Base-by-base conservation (phyloP, 2,797 vertebrate species). In the Cossypha niveicapilla region DNA sequence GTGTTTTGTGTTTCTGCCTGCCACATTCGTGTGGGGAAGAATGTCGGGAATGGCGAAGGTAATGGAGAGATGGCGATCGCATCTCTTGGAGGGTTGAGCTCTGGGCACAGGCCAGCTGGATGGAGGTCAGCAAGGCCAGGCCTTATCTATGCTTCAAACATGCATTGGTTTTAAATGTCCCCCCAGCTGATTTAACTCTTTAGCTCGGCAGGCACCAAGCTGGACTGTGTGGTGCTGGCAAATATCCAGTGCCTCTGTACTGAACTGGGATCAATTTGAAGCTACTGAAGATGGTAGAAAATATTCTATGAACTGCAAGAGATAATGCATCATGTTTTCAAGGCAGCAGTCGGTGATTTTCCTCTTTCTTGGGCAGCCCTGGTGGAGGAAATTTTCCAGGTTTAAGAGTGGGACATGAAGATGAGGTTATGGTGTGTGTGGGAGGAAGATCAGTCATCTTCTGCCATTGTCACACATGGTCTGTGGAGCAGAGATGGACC, bases 111-210 rank as follows among this genome's bases (percentile, higher is more conserved):
- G 67, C 80, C 85, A 66, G 63, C 57, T 85, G 90, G 81, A 74
- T 5, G 2, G 53, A 39, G 82, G 35, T 88, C 84, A 94, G 66
- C 73, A 78, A 56, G 58, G 60, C 22, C 82, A 77, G 54, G 37
- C n/a, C 61, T 56, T 58, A 25, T 75, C 82, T 67, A 8, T 44
- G 39, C 68, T 79, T 68, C 68, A 56, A 75, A 73, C 11, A 32
- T 47, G 50, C 42, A 37, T 42, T 75, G 58, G 86, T 61, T 94
- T 94, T 95, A 93, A 92, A 78, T 83, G 50, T 75, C 75, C 18
- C 18, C 51, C 13, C 35, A 16, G 50, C 47, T 82, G 84, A 92
- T 82, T 93, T 92, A 87, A 86, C 73, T 74, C 79, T 62, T 76
- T 32, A 72, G 24, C 44, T 80, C 74, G 51, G 32, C 50, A 72